A percentile compares a stretch with the other conserved stretches of the same genome.
These are phyloP conservation scores for Coregonus clupeaformis DNA, from an alignment of 2,113 vertebrate species.

Conservation along the genomic window DNA sequence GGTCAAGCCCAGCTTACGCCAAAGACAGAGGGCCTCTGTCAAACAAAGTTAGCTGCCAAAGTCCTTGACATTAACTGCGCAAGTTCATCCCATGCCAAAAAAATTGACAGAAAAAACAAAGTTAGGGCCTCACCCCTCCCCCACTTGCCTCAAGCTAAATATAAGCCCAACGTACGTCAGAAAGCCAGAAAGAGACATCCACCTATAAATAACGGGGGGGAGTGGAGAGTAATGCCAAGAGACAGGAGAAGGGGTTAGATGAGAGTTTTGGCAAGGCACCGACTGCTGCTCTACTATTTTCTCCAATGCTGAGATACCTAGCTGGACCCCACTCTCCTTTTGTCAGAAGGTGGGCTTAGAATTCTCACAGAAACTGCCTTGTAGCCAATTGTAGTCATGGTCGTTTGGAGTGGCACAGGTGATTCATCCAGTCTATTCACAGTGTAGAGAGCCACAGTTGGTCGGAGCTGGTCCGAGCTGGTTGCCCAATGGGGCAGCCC, in stretches of 20 bases:
- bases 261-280: too few relatives aligned
- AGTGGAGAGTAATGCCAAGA: neutral
- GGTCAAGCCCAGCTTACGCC: conserved; percentile 16
- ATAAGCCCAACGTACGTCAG: conserved; percentile 48
- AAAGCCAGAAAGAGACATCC: conserved; percentile 45
- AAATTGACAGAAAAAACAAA: conserved; percentile 27
- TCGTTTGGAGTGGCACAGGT: neutral
- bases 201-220: conserved; percentile 46
- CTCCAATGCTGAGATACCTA: too few relatives aligned
- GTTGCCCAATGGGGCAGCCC: neutral
- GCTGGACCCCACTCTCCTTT: too few relatives aligned
- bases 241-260: neutral
- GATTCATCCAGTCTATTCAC: neutral
- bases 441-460: conserved; percentile 10
- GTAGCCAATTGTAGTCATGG: too few relatives aligned
- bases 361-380: too few relatives aligned
- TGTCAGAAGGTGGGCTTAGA: too few relatives aligned
- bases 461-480: neutral
- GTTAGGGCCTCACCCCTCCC: conserved; percentile 6
- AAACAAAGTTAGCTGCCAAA: conserved; percentile 30
- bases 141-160: conserved; percentile 34
- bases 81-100: conserved; percentile 38
- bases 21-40: conserved; percentile 17
- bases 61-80: conserved; percentile 50
- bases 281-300: too few relatives aligned